phyloP scores from a whole-genome alignment of 2,113 vertebrate species.

The Cariama cristata region DNA sequence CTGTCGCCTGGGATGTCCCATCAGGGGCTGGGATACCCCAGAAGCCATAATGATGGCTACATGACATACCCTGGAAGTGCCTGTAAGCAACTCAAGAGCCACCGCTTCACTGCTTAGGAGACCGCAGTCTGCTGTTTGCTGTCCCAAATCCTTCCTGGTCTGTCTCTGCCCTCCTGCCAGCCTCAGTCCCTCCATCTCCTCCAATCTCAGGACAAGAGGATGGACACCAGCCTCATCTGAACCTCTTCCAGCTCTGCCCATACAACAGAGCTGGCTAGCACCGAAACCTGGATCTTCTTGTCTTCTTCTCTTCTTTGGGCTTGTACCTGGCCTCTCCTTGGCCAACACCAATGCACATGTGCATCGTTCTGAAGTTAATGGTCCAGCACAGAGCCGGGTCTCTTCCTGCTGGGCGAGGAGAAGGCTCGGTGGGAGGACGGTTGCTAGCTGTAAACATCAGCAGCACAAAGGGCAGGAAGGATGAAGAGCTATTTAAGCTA shows the following conservation, averaged over 20 bases:
- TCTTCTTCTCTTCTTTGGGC: background rate
- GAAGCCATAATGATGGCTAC: background rate
- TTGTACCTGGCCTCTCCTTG: background rate
- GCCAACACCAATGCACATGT: rapidly evolving
- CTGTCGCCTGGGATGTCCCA: background rate
- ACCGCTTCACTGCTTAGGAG: background rate
- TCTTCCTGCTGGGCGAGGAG: background rate
- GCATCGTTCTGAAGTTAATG: background rate
- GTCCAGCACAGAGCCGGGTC: background rate
- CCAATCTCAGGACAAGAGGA: background rate
- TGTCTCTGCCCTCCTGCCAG: background rate
- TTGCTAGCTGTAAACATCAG: slow-evolving; percentile 59
- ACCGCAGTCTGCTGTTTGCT: rapidly evolving
- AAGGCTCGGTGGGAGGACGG: background rate
- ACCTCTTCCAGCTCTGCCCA: background rate
- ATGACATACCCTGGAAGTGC: background rate
- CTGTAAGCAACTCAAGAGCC: background rate
- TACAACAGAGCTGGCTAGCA: background rate
- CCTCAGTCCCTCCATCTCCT: background rate
- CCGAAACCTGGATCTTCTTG: background rate
- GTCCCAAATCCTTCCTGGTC: background rate
- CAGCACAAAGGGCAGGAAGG: slow-evolving; percentile 25
- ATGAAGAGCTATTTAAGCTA: slow-evolving; percentile 10
- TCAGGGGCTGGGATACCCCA: background rate
- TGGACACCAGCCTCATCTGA: background rate